Evolutionary conservation across 2,113 vertebrate genomes (phyloP).

Genomic region (Leptodactylus fuscus): DNA sequence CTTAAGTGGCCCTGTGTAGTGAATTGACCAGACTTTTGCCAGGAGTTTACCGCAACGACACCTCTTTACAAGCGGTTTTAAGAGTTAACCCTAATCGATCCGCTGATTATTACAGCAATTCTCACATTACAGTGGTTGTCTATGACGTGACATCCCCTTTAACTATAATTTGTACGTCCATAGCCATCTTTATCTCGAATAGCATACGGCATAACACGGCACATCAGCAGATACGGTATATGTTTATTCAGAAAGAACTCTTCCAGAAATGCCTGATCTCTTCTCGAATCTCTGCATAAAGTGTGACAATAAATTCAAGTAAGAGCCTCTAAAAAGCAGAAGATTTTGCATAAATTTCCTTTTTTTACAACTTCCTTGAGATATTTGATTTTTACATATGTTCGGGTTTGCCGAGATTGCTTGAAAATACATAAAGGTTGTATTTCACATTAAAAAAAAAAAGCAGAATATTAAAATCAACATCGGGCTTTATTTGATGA

Average conservation of each 20-base stretch:
- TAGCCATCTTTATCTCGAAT: too few relatives aligned
- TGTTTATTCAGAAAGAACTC: neutral
- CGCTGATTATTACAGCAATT: too few relatives aligned
- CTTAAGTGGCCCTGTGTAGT: too few relatives aligned
- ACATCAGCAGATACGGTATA: neutral
- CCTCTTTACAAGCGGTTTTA: too few relatives aligned
- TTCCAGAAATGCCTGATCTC: neutral
- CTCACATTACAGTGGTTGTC: neutral
- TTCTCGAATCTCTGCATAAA: neutral
- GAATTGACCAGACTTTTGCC: too few relatives aligned
- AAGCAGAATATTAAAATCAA: constrained; percentile 1
- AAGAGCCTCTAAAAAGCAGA: neutral
- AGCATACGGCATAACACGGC: neutral
- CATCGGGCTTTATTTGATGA: constrained; percentile 26
- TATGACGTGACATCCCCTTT: neutral
- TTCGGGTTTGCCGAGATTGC: neutral
- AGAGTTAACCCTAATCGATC: too few relatives aligned
- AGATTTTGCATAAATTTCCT: constrained; percentile 19
- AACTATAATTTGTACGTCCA: neutral
- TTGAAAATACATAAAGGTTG: neutral
- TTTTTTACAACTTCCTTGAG: neutral
- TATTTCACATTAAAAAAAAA: constrained; percentile 9
- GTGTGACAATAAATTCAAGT: neutral
- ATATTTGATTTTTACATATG: constrained; percentile 6
- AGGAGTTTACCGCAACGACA: too few relatives aligned